phyloP scores from a whole-genome alignment of 2,113 vertebrate genomes.

The Atlantisia rogersi region DNA sequence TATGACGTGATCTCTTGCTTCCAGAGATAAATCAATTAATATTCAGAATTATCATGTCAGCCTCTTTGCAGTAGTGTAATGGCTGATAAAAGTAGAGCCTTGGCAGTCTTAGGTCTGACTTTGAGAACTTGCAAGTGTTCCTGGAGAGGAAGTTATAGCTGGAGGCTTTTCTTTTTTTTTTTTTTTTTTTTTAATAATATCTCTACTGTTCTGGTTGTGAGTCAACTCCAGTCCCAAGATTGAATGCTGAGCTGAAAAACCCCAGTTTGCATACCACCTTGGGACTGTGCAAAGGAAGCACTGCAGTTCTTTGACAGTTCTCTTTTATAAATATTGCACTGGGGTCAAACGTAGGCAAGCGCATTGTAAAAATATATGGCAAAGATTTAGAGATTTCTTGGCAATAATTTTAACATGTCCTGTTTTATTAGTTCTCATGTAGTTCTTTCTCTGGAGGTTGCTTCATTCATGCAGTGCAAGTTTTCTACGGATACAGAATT shows the following conservation, averaged over 20 bases:
- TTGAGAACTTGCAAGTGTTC: not conserved
- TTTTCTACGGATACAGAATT: constrained; percentile 46
- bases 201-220: not conserved
- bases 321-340: not conserved
- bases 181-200: not conserved
- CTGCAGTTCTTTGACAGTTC: not conserved
- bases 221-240: not conserved
- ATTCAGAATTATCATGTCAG: not conserved
- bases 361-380: constrained; percentile 15
- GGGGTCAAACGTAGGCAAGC: not conserved
- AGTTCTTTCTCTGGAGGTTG: constrained; percentile 22
- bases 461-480: constrained; percentile 18
- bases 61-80: not conserved
- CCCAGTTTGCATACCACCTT: not conserved
- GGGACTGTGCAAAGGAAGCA: not conserved
- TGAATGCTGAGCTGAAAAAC: not conserved
- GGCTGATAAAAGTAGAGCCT: not conserved
- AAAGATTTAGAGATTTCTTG: constrained; percentile 41
- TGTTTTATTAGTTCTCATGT: constrained; percentile 41
- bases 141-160: not conserved
- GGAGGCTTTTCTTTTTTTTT: not conserved
- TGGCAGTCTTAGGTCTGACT: not conserved
- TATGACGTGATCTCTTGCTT: not conserved
- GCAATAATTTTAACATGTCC: constrained; percentile 17
- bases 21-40: not conserved